These are phyloP conservation scores for Pterophyllum scalare DNA, from an alignment of 2,113 vertebrate species.

Conservation along the genomic window DNA sequence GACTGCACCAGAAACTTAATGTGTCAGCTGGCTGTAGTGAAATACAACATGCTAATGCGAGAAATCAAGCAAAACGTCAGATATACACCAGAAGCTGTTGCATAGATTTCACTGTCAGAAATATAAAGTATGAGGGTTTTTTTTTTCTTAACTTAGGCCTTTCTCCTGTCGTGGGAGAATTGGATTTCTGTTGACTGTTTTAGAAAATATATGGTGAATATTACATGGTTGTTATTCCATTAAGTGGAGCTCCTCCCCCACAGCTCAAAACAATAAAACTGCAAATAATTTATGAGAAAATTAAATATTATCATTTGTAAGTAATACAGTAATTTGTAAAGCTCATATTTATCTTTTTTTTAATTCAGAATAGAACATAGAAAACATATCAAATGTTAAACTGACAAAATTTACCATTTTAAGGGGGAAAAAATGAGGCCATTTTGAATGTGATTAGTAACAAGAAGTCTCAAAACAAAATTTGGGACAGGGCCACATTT, in stretches of 20 bases:
- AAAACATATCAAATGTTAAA: background rate
- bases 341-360: too few relatives aligned
- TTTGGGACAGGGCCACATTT: background rate
- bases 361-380: background rate
- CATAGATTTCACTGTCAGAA: too few relatives aligned
- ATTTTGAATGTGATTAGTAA: too few relatives aligned
- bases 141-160: too few relatives aligned
- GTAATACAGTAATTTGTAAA: too few relatives aligned
- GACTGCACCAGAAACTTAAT: background rate
- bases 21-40: too few relatives aligned
- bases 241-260: too few relatives aligned
- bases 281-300: too few relatives aligned
- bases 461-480: too few relatives aligned
- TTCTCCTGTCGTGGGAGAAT: background rate
- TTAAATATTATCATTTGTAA: too few relatives aligned
- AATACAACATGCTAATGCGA: background rate
- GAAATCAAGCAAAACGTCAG: background rate
- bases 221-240: background rate
- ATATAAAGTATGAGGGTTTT: background rate
- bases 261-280: too few relatives aligned
- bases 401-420: background rate
- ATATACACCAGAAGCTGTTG: background rate
- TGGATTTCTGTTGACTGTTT: background rate
- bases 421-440: too few relatives aligned
- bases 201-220: background rate